Percentiles rank a stretch among this genome's conserved stretches.
phyloP scores from a whole-genome alignment of 2,888 invertebrate genomes.

The Plebejus argus region DNA sequence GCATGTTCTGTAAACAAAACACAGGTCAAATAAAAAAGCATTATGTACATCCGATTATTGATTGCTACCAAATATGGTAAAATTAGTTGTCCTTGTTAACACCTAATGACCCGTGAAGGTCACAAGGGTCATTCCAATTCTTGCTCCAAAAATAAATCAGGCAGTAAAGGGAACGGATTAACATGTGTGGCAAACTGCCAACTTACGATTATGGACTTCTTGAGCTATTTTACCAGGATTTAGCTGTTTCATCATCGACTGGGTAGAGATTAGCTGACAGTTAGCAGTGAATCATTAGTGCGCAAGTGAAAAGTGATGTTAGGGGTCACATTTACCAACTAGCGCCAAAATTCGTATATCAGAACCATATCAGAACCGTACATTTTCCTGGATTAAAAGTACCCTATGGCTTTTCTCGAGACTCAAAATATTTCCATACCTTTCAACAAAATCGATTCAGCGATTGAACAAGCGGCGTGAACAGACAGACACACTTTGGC shows the following conservation, averaged over 20 bases:
- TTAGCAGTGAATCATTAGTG: too few species aligned
- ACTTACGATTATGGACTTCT: constrained; percentile 1
- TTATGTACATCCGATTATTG: neutral
- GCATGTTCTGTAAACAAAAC: too few species aligned
- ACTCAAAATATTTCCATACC: too few species aligned
- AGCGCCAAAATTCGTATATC: too few species aligned
- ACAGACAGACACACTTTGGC: too few species aligned
- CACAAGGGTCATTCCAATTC: neutral
- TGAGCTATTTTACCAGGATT: neutral
- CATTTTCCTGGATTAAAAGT: too few species aligned
- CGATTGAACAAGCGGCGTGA: too few species aligned
- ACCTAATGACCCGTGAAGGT: constrained; percentile 1
- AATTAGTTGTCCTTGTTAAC: neutral
- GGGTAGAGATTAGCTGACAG: neutral
- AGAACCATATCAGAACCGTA: too few species aligned
- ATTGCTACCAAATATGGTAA: neutral
- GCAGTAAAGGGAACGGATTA: neutral
- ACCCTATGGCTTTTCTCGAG: too few species aligned
- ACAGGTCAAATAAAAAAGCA: neutral
- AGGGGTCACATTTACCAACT: too few species aligned
- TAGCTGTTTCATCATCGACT: neutral
- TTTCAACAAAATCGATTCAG: too few species aligned
- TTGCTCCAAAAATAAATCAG: neutral
- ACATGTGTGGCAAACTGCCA: constrained; percentile 17
- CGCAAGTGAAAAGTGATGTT: too few species aligned